A percentile compares a stretch with the other conserved stretches of the same genome.
These are phyloP conservation scores for Achroia grisella DNA, from an alignment of 1,140 invertebrate species.

Conservation along the genomic window DNA sequence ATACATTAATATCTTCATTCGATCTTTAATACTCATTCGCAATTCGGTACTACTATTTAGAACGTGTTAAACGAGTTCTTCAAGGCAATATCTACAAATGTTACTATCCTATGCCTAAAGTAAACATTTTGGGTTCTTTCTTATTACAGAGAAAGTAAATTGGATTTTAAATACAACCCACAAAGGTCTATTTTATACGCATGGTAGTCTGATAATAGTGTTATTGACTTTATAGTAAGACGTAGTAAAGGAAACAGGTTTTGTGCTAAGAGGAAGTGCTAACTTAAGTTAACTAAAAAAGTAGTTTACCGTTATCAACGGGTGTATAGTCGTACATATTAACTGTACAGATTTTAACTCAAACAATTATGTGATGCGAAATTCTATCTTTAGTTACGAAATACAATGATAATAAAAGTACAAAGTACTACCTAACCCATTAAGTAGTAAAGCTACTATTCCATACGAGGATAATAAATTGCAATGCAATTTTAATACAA, in stretches of 20 bases:
- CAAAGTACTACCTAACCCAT: no score
- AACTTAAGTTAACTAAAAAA: slow-evolving; percentile 49
- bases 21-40: no score
- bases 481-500: no score
- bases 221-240: slow-evolving; percentile 47
- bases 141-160: background rate
- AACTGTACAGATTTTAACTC: no score
- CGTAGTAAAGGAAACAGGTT: slow-evolving; percentile 65
- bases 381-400: no score
- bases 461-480: no score
- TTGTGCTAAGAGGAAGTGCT: slow-evolving; percentile 42
- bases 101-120: background rate
- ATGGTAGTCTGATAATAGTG: background rate
- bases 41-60: background rate
- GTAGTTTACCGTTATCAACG: slow-evolving; percentile 40
- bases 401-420: no score
- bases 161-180: background rate
- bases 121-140: slow-evolving; percentile 5
- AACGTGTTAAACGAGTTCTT: slow-evolving; percentile 4
- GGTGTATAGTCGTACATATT: no score
- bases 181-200: background rate
- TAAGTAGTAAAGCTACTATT: no score
- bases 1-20: no score
- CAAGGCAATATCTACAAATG: background rate
- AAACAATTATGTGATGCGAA: no score